Base-by-base conservation (phyloP, 1,140 invertebrate genomes). In the Anoplolepis gracilipes region DNA sequence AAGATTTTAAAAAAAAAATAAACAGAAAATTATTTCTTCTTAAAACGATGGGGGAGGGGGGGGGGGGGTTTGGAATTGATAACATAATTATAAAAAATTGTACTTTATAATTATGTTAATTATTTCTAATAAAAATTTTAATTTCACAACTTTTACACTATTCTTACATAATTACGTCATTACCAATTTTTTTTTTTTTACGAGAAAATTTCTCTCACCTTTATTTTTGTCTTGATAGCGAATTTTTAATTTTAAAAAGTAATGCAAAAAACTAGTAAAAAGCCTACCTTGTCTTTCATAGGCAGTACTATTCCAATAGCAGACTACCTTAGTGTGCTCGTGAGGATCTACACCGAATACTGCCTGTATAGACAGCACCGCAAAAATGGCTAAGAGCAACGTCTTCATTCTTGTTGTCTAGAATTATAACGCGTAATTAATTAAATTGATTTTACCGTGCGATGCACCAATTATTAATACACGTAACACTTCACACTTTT, bases 271-370 rank as follows among this genome's bases (percentile, higher is more conserved):
- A 36, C 36, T 36, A 36, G 7, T 36, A 36, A 36, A 36, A 36
- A 36, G 49, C 59, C 84, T 90, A 95, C 95, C 95, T 91, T 93
- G 84, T 84, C 95, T 91, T 53, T 93, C 92, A 59, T 94, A 95
- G 28, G 96, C 94, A 57, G 94, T 94, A 19, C 94, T 94, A 62
- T 95, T 95, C 93, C 95, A 96, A 78, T 94, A 96, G 84, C 95
- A 96, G 33, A 96, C 95, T 0, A 95, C 93, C 85, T 95, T 95
- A 65, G 87, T 93, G 78, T 95, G 94, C 36, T 93, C 93, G 61
- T 93, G 89, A 46, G 90, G 77, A 75, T 93, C 92, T 25, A 85
- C 67, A 1, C 86, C 75, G 2, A 89, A 53, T 8, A 84, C 88
- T 6, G 85, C 72, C 11, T 89, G 76, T 3, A 91, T 33, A 53